phyloP scores from a whole-genome alignment of 1,140 invertebrate species.

The Goniozus legneri region DNA sequence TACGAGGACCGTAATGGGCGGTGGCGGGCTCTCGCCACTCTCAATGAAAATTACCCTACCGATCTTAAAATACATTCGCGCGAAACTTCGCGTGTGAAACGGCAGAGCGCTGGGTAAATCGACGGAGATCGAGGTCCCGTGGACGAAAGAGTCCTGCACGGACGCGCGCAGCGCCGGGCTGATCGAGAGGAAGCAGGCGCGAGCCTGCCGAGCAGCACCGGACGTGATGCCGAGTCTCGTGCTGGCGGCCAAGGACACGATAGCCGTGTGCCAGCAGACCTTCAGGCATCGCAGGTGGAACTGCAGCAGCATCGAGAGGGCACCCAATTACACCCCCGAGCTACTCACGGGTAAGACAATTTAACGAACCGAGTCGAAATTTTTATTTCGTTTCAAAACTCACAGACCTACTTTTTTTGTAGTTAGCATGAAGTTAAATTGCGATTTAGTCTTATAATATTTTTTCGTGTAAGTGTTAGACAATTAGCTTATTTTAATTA shows the following conservation, averaged over 20 bases:
- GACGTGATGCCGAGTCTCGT: slow-evolving; percentile 74
- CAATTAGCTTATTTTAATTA: too few relatives aligned
- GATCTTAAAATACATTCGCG: too few relatives aligned
- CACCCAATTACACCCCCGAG: slow-evolving; percentile 71
- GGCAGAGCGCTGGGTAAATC: slow-evolving; percentile 42
- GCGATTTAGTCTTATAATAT: too few relatives aligned
- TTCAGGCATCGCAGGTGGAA: slow-evolving; percentile 79
- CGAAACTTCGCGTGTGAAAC: too few relatives aligned
- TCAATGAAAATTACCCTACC: too few relatives aligned
- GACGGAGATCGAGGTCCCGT: slow-evolving; percentile 37
- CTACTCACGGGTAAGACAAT: slow-evolving; percentile 75
- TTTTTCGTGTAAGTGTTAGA: too few relatives aligned
- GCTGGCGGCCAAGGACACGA: slow-evolving; percentile 65
- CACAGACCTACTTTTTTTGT: too few relatives aligned
- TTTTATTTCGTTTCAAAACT: too few relatives aligned
- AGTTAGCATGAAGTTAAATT: too few relatives aligned
- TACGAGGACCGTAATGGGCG: too few relatives aligned
- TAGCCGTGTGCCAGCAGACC: slow-evolving; percentile 68
- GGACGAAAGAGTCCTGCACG: slow-evolving; percentile 51
- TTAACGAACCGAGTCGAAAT: too few relatives aligned
- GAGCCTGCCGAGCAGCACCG: slow-evolving; percentile 62
- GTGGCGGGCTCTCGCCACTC: too few relatives aligned
- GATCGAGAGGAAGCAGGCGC: slow-evolving; percentile 61
- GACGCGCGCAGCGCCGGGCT: slow-evolving; percentile 56
- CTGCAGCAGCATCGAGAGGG: slow-evolving; percentile 72